These are phyloP conservation scores for Aphis craccivora DNA, from an alignment of 1,140 invertebrate genomes.

Conservation along the genomic window DNA sequence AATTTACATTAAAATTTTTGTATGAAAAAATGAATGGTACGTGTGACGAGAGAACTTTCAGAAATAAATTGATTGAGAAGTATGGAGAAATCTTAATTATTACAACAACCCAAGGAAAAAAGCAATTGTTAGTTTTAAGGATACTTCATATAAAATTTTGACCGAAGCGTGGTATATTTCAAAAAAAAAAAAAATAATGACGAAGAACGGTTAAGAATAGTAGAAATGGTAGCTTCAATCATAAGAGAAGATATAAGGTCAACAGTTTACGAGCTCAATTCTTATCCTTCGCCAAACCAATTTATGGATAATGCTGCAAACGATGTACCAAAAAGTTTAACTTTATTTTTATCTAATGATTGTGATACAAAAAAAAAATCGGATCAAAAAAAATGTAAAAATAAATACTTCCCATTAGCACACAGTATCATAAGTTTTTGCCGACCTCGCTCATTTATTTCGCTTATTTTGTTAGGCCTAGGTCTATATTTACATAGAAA, in stretches of 20 bases:
- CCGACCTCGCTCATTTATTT: background rate
- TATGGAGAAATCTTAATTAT: background rate
- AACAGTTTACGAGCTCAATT: background rate
- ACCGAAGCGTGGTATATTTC: background rate
- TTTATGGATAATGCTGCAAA: background rate
- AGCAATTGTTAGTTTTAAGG: no score
- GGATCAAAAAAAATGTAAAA: background rate
- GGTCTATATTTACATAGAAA: background rate
- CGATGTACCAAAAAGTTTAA: background rate
- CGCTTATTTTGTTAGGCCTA: background rate
- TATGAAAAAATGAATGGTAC: background rate
- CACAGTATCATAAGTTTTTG: constrained; percentile 22
- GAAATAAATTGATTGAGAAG: constrained; percentile 28
- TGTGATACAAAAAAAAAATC: background rate
- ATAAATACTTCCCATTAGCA: constrained; percentile 13
- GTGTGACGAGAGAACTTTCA: background rate
- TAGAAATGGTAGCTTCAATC: background rate
- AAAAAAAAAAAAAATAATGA: background rate
- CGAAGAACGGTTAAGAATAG: background rate
- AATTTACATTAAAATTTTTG: background rate
- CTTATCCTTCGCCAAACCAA: background rate
- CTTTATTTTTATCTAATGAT: background rate
- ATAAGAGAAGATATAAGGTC: background rate
- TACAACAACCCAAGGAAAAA: no score
- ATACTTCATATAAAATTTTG: no score